These are phyloP conservation scores for Ceraclea dissimilis DNA, from an alignment of 2,888 invertebrate species.

Conservation along the genomic window DNA sequence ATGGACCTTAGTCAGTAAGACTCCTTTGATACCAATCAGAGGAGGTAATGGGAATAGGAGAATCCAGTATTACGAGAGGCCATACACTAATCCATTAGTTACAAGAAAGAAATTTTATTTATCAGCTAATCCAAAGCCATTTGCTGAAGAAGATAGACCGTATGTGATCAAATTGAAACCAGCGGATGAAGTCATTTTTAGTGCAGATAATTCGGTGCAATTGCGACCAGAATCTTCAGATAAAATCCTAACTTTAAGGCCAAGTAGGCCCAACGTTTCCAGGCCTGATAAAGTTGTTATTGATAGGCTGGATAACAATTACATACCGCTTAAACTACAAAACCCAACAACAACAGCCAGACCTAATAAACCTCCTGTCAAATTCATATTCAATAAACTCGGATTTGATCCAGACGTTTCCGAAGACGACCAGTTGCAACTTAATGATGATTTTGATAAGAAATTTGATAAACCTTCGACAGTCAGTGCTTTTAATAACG, in stretches of 20 bases:
- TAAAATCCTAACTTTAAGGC: neutral
- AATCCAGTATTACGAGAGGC: constrained; percentile 22
- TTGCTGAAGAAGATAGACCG: constrained; percentile 10
- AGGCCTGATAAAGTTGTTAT: neutral
- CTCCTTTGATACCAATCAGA: constrained; percentile 23
- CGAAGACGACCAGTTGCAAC: neutral
- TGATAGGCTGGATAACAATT: neutral
- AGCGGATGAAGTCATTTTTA: neutral
- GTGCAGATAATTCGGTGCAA: neutral
- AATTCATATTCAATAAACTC: constrained; percentile 6
- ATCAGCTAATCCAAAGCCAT: constrained; percentile 13
- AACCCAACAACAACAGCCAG: neutral
- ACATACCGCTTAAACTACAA: neutral
- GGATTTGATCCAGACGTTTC: constrained; percentile 1
- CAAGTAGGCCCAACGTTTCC: neutral
- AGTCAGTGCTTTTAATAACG: neutral
- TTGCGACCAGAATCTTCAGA: neutral
- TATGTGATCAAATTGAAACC: constrained; percentile 13
- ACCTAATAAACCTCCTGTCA: constrained; percentile 4
- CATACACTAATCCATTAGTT: constrained; percentile 10
- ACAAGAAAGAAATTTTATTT: constrained; percentile 22
- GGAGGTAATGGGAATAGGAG: constrained; percentile 5
- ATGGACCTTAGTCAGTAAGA: constrained; percentile 24
- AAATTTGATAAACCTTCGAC: constrained; percentile 11
- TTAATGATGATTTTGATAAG: constrained; percentile 6